Evolutionary conservation across 2,113 vertebrate species (phyloP).

Genomic region (Genyomyrus donnyi): DNA sequence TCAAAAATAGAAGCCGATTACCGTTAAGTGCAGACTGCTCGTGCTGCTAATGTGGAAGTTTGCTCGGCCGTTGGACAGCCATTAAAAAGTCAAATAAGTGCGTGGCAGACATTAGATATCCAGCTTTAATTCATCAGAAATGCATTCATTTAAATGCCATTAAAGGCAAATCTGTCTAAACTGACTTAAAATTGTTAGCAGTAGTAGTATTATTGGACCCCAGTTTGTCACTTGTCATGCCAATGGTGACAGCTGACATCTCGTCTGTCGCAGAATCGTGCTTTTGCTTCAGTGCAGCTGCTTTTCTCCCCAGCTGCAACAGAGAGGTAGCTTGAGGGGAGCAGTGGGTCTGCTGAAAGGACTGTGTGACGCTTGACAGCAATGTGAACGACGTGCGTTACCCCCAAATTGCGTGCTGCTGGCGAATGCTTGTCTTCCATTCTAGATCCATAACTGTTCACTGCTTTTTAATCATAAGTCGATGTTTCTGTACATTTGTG

Average conservation of each 20-base stretch:
- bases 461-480: not conserved
- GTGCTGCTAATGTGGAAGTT: constrained; percentile 59
- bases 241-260: not conserved
- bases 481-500: not conserved
- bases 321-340: not conserved
- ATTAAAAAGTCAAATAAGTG: constrained; percentile 67
- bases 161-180: not conserved
- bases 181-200: not conserved
- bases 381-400: not conserved
- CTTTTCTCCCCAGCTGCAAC: not conserved
- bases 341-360: not conserved
- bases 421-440: not conserved
- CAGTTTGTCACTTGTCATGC: not conserved
- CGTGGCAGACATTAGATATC: not conserved
- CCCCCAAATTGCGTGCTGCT: not conserved
- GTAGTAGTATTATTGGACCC: not conserved
- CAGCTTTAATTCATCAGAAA: not conserved
- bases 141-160: not conserved
- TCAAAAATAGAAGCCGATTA: constrained; percentile 67
- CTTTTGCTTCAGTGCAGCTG: not conserved
- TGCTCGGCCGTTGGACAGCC: constrained; percentile 49
- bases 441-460: not conserved
- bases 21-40: constrained; percentile 63
- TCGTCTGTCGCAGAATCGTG: not conserved
- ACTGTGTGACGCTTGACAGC: not conserved